Evolutionary conservation across 1,140 invertebrate species (phyloP).

Genomic region (Rhagoletis pomonella): DNA sequence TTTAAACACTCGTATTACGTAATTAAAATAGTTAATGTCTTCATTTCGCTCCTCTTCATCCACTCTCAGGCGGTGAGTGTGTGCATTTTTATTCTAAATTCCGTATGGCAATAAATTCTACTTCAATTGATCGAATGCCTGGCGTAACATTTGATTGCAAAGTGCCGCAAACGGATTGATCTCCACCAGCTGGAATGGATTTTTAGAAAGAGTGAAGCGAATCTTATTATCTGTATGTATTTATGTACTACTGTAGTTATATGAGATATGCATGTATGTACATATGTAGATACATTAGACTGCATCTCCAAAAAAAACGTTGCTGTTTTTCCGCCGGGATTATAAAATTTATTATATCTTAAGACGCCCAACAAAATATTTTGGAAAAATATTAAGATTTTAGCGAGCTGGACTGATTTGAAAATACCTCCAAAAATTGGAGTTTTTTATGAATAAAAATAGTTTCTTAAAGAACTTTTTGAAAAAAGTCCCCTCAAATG

Average conservation of each 20-base stretch:
- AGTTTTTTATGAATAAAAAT: too few relatives aligned
- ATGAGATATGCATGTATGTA: background rate
- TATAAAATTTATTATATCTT: too few relatives aligned
- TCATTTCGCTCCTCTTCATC: constrained; percentile 29
- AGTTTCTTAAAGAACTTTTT: too few relatives aligned
- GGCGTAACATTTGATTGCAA: constrained; percentile 93
- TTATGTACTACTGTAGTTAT: background rate
- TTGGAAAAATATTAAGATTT: too few relatives aligned
- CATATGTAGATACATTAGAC: background rate
- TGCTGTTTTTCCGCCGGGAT: too few relatives aligned
- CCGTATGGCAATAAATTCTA: constrained; percentile 50
- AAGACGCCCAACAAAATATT: too few relatives aligned
- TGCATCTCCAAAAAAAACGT: too few relatives aligned
- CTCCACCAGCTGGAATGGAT: constrained; percentile 79
- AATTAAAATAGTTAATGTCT: constrained; percentile 46
- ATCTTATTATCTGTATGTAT: background rate
- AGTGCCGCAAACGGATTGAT: constrained; percentile 90
- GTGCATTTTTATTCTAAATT: constrained; percentile 11
- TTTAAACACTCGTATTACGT: constrained; percentile 49
- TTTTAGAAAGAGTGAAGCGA: constrained; percentile 21
- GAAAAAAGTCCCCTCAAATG: too few relatives aligned
- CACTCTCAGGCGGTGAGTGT: background rate
- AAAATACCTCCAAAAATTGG: background rate
- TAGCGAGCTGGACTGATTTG: background rate
- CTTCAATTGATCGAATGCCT: constrained; percentile 75